Percentiles rank a stretch among this genome's conserved stretches.
Evolutionary conservation across 2,888 invertebrate genomes (phyloP).

Genomic region (Nipponacmea schrenckii): DNA sequence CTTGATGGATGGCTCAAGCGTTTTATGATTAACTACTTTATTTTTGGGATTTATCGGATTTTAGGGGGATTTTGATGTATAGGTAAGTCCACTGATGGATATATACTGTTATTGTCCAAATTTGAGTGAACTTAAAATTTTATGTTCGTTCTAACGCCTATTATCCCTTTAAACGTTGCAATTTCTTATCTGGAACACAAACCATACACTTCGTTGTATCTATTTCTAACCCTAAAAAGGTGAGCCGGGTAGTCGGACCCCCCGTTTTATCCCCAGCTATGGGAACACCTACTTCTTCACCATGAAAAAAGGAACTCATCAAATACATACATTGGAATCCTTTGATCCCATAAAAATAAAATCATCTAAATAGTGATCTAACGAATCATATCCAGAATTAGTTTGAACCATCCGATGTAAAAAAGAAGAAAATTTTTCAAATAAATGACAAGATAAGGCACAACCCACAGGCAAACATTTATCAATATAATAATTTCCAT

Average conservation of each 20-base stretch:
- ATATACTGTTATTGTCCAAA: no score
- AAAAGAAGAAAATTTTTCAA: not conserved
- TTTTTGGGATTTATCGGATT: no score
- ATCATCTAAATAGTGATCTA: constrained; percentile 7
- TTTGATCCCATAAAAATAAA: not conserved
- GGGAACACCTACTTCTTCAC: not conserved
- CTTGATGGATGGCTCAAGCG: no score
- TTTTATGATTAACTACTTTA: no score
- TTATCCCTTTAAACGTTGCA: no score
- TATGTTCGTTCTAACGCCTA: no score
- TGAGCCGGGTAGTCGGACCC: constrained; percentile 1
- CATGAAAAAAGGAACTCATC: not conserved
- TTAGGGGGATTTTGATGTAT: no score
- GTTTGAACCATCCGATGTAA: not conserved
- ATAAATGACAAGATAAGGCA: not conserved
- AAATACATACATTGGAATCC: not conserved
- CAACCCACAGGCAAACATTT: not conserved
- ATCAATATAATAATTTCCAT: not conserved
- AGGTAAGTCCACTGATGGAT: no score
- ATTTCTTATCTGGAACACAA: not conserved
- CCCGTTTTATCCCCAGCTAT: not conserved
- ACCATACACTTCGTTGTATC: not conserved
- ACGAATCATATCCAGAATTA: not conserved
- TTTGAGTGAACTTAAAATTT: no score
- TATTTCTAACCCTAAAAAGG: not conserved